phyloP scores from a whole-genome alignment of 2,797 vertebrate species.

The Decapterus maruadsi region DNA sequence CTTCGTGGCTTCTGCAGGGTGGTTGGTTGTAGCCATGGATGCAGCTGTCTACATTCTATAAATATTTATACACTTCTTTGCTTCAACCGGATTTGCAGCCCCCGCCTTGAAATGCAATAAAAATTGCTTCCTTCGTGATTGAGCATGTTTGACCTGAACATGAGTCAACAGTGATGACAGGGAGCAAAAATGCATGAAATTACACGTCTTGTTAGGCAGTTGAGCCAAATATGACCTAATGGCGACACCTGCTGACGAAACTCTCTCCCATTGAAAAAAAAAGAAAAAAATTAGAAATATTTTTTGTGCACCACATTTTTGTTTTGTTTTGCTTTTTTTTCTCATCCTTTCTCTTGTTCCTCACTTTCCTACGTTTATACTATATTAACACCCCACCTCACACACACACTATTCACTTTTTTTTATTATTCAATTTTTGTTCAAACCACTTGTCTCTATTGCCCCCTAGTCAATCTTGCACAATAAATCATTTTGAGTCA shows the following conservation, averaged over 20 bases:
- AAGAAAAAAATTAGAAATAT: too few species aligned
- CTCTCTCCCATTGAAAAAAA: background rate
- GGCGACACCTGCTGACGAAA: conserved; percentile 50
- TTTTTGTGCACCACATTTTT: too few species aligned
- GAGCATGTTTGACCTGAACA: background rate
- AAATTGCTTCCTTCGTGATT: background rate
- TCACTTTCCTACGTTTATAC: too few species aligned
- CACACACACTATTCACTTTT: too few species aligned
- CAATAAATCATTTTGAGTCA: too few species aligned
- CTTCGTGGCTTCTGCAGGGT: conserved; percentile 63
- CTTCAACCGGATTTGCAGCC: background rate
- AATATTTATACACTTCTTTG: background rate
- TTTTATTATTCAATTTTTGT: too few species aligned
- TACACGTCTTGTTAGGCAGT: background rate
- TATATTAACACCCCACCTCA: too few species aligned
- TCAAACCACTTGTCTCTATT: too few species aligned
- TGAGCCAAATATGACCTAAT: conserved; percentile 12
- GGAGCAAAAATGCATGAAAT: background rate
- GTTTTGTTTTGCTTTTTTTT: too few species aligned
- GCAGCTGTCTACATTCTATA: background rate
- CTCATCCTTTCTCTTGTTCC: too few species aligned
- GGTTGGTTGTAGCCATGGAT: background rate
- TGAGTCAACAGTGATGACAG: background rate
- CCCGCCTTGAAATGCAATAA: background rate
- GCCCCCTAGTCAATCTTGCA: too few species aligned